Evolutionary conservation across 1,140 invertebrate genomes (phyloP), one percentile per base, ranked within the genome.

Genomic region (Drosophila funebris): DNA sequence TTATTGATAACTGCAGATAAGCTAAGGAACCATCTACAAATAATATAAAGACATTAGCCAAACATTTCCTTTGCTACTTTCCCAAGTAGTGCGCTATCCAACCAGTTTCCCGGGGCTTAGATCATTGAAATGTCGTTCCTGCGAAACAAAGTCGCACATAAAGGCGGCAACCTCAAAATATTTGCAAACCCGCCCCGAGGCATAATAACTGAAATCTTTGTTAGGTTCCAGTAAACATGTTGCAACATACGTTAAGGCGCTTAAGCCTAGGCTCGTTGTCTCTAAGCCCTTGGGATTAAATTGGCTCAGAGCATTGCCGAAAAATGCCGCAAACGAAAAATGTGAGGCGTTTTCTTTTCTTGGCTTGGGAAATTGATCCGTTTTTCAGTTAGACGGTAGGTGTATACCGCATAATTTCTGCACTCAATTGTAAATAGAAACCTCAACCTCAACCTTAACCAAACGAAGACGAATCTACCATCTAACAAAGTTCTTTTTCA

Each of bases 211-310:
- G n/a, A 74, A 85, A 66, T 81, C 77, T 71, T 72, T 58, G 43
- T 31, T 66, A 14, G 62, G 54, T 56, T 24, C 46, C 44, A 22
- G 48, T 43, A 70, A 81, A 72, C 74, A 85, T 85, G 74, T 70
- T 85, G 74, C 78, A 87, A 87, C 78, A 88, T 78, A 43, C 57
- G 64, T 52, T 69, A 74, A 77, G 64, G 48, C 72, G 78, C 83
- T 73, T 88, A 88, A 73, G 69, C 50, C 78, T 33, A 48, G 82
- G 82, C 78, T 79, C 80, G 75, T 57, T 73, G 82, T 56, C 37
- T 63, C 58, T 83, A 84, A 84, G 79, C 72, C 72, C 67, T 36
- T 24, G 57, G 71, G 82, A 87, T 87, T 87, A 87, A 87, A 87
- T 87, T 87, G 71, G 71, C 78, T 82, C 73, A 78, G 36, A 53